These are phyloP conservation scores for Eledona agricola DNA, from an alignment of 2,888 invertebrate genomes.

Conservation along the genomic window DNA sequence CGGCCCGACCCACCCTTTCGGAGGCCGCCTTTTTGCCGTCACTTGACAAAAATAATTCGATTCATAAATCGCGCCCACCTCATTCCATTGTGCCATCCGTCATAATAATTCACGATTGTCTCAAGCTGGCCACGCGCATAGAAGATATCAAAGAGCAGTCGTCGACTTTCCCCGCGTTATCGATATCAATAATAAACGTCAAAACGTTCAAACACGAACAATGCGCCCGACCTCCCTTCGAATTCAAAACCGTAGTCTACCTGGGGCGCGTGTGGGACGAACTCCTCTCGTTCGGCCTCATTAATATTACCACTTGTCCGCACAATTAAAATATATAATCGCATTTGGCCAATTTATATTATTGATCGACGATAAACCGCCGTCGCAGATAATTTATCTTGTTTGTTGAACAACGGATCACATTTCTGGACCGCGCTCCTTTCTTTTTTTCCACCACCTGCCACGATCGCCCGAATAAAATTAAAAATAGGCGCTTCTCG, in stretches of 20 bases:
- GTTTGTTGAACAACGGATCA: conserved; percentile 50
- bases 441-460: conserved; percentile 44
- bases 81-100: not conserved
- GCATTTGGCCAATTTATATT: conserved; percentile 63
- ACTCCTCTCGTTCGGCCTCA: conserved; percentile 55
- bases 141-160: conserved; percentile 14
- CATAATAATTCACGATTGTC: conserved; percentile 7
- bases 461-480: conserved; percentile 39
- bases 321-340: conserved; percentile 64
- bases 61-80: not conserved
- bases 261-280: conserved; percentile 58
- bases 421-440: conserved; percentile 32
- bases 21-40: too few relatives aligned
- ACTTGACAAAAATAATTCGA: not conserved
- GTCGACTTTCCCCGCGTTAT: conserved; percentile 21
- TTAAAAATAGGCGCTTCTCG: conserved; percentile 42
- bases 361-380: conserved; percentile 62
- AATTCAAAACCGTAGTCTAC: conserved; percentile 45
- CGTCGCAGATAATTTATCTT: conserved; percentile 57
- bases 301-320: conserved; percentile 62
- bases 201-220: conserved; percentile 22
- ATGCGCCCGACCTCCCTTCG: conserved; percentile 36
- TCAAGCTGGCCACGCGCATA: not conserved
- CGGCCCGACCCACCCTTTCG: too few relatives aligned
- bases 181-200: conserved; percentile 32